Base-by-base conservation (phyloP, 2,888 invertebrate genomes). In the Polyploca ridens region DNA sequence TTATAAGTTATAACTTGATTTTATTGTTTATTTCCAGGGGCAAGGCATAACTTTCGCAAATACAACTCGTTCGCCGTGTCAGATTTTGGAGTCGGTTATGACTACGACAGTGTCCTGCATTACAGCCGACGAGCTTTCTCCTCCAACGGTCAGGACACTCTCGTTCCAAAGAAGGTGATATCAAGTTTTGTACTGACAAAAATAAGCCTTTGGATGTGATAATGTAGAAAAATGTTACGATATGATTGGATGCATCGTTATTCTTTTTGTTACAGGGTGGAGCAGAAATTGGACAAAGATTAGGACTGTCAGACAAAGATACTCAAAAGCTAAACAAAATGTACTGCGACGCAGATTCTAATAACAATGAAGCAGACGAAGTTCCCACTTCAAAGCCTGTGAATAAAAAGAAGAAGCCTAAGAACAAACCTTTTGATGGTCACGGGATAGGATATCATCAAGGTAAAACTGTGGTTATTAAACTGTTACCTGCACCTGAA, bases 61-160 rank as follows among this genome's bases (percentile, higher is more conserved):
- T 96, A 96, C 83, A 95, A 95, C 66, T 91, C 93, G 63, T 94
- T 94, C 63, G 90, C 95, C 33, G 95, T 97, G 54, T 95, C 96
- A 7, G 96, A 96, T 83, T 96, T 96, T 78, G 96, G 96, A 14
- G 94, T 96, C 58, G 93, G 94, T 14, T 97, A 97, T 79, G 97
- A 97, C 89, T 97, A 97, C 79, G 94, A 95, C 66, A 97, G 97
- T 82, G 95, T 97, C 41, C 95, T 97, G 95, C 97, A 97, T 83
- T 97, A 97, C 79, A 95, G 96, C 73, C 94, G 94, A 57, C 92
- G 94, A 73, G 97, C 96, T 62, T 97, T 97, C 87, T 96, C 96
- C 38, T 94, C 94, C 75, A 96, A 97, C 83, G 96, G 96, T 7
- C 88, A 95, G 83, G 94, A 94, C 62, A 97, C 97, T 5, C 96